A percentile compares a stretch with the other conserved stretches of the same genome.
phyloP scores from a whole-genome alignment of 2,797 vertebrate genomes.

The Gallinago nigripennis region DNA sequence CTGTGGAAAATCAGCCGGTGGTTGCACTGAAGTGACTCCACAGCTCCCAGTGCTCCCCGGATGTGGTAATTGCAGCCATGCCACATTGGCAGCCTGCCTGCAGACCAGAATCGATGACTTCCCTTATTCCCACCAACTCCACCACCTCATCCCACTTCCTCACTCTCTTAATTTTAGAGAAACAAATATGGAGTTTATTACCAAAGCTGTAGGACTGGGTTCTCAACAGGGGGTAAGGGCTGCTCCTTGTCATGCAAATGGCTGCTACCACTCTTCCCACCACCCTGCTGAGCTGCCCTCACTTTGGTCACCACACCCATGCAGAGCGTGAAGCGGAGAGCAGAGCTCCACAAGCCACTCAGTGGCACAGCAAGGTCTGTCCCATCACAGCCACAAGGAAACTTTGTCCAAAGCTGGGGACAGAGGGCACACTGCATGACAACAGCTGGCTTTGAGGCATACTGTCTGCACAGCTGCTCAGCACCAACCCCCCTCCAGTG shows the following conservation, averaged over 20 bases:
- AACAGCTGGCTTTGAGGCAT: constrained; percentile 4
- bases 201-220: neutral
- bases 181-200: neutral
- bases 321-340: neutral
- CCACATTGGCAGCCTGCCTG: constrained; percentile 38
- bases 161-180: neutral
- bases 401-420: neutral
- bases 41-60: neutral
- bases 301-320: neutral
- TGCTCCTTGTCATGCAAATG: neutral
- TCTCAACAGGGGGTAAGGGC: neutral
- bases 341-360: neutral
- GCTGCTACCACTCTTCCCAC: neutral
- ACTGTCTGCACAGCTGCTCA: neutral
- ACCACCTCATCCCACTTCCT: neutral
- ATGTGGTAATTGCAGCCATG: neutral
- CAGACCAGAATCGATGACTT: constrained; percentile 10
- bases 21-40: constrained; percentile 47
- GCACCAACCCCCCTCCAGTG: neutral
- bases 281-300: neutral
- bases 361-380: neutral
- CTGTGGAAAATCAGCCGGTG: constrained; percentile 71
- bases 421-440: neutral
- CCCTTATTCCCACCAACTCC: neutral
- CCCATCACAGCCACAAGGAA: neutral